Evolutionary conservation across 2,113 vertebrate species (phyloP).

Genomic region (Nothocercus nigrocapillus): DNA sequence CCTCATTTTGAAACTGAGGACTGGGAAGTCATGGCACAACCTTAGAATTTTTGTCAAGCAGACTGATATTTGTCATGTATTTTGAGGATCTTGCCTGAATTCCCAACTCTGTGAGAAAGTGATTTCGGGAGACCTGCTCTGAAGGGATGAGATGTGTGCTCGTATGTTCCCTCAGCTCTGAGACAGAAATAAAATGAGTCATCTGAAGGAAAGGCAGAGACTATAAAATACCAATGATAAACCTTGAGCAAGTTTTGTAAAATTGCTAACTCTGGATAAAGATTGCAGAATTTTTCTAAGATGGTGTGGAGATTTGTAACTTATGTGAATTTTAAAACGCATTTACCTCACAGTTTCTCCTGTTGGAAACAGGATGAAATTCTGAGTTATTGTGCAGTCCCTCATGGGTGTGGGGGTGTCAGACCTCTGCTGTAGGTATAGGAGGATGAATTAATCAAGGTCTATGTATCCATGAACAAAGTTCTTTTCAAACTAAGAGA

Average conservation of each 20-base stretch:
- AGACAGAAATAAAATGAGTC: background rate
- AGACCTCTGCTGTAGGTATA: background rate
- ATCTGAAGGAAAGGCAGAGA: background rate
- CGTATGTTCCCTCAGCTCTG: background rate
- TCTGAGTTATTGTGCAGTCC: background rate
- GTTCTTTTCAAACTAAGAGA: background rate
- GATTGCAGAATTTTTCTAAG: background rate
- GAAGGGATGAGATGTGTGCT: background rate
- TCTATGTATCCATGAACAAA: rapidly evolving
- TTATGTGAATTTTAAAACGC: background rate
- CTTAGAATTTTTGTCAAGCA: background rate
- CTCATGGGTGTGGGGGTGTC: background rate
- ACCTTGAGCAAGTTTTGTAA: background rate
- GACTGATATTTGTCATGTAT: background rate
- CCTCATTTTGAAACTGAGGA: background rate
- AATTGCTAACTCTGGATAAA: background rate
- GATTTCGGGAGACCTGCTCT: background rate
- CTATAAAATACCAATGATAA: background rate
- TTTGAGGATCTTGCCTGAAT: background rate
- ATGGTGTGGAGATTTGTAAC: background rate
- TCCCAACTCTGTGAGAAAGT: background rate
- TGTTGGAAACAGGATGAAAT: background rate
- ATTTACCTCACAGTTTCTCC: background rate
- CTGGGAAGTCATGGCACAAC: background rate
- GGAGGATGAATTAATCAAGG: background rate